phyloP scores from a whole-genome alignment of 2,797 vertebrate genomes.

The Esox lucius region DNA sequence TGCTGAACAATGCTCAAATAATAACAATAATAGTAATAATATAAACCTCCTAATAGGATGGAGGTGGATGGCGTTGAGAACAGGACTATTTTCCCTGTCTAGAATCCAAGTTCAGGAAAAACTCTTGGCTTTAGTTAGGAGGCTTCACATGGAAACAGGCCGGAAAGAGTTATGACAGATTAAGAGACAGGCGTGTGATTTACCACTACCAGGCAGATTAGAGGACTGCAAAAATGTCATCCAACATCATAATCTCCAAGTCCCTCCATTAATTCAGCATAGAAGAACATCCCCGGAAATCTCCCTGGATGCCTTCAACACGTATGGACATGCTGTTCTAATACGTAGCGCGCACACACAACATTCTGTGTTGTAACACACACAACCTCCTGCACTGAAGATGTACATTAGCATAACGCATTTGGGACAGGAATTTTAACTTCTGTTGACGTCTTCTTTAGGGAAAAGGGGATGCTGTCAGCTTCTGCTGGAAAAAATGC shows the following conservation, averaged over 20 bases:
- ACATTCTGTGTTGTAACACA: not conserved
- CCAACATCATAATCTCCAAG: conserved; percentile 22
- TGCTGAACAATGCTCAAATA: too few relatives aligned
- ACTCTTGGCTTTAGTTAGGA: not conserved
- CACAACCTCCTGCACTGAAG: not conserved
- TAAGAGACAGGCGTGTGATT: not conserved
- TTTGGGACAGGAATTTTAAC: conserved; percentile 11
- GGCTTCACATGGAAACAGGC: not conserved
- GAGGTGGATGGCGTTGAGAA: not conserved
- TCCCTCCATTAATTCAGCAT: not conserved
- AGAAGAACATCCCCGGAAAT: not conserved
- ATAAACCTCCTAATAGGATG: not conserved
- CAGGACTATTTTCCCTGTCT: not conserved
- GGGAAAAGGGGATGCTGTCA: conserved; percentile 40
- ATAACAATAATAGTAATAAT: too few relatives aligned
- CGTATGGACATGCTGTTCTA: too few relatives aligned
- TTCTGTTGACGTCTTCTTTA: conserved; percentile 18
- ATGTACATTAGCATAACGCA: not conserved
- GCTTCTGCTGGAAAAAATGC: conserved; percentile 31
- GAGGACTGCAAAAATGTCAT: conserved; percentile 18
- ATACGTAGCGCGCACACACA: not conserved
- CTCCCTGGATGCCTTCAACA: too few relatives aligned
- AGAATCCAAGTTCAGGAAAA: not conserved
- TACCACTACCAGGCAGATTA: conserved; percentile 34
- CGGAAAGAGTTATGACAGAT: not conserved